Evolutionary conservation across 2,113 vertebrate genomes (phyloP), one percentile per base, ranked within the genome.

Genomic region (Eonycteris spelaea): DNA sequence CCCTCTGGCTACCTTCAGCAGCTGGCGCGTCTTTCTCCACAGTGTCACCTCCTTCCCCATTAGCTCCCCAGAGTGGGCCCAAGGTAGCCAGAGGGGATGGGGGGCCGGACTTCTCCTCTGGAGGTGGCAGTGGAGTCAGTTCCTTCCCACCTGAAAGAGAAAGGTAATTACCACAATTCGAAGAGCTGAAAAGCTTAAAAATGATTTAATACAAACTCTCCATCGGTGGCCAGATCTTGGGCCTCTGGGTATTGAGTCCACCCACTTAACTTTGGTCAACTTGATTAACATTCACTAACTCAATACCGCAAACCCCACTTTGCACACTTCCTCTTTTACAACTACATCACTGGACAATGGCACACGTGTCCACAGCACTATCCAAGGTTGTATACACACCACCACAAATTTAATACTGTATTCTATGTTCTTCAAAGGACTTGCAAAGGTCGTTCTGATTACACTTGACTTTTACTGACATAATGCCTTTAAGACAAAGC

Each of bases 21-120:
- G 43, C 57, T 0, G 91, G 94, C 26, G 93, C 68, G 5, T 98
- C 97, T 24, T 96, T 97, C 35, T 97, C 97, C 55, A 65, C 21
- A 21, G 83, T 14, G 10, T 97, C 91, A 0, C 88, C 95, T 3
- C 95, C 68, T 30, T 98, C 96, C n/a, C 94, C 96, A 1, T 86
- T 92, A 0, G 95, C 24, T 7, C 95, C 93, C 98, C 97, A 98
- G 59, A 97, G 97, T 3, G 98, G 94, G 70, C 95, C 97, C 55
- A 97, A 86, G 91, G 95, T 28, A 40, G 97, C 96, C 96, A 98
- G 45, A 6, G 97, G 93, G 63, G 97, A 74, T 0, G 98, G 88
- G 40, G 97, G 93, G 21, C 90, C 70, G 1, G 95, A n/a, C 35
- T 96, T 96, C 79, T 98, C 97, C 7, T 98, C 98, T 16, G 88